Evolutionary conservation across 1,140 invertebrate species (phyloP).

Genomic region (Drosophila bocki): DNA sequence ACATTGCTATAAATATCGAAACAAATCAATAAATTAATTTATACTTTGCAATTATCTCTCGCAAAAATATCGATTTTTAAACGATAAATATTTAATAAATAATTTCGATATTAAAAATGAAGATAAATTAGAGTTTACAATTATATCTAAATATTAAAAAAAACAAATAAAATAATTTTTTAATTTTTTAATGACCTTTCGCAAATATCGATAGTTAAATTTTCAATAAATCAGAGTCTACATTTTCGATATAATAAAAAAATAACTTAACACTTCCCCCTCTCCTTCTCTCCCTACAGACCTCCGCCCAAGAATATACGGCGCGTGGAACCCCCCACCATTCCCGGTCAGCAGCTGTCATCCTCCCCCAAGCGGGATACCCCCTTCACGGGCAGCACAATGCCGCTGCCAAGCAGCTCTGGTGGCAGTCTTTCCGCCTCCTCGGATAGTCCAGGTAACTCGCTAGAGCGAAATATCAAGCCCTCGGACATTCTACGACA

Average conservation of each 20-base stretch:
- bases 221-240: too few species aligned
- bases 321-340: constrained; percentile 86
- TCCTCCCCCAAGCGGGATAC: constrained; percentile 82
- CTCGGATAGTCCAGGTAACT: constrained; percentile 77
- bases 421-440: constrained; percentile 59
- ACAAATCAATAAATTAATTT: too few species aligned
- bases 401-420: constrained; percentile 70
- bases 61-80: too few species aligned
- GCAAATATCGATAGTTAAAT: neutral
- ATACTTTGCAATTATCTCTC: too few species aligned
- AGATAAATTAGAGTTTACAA: too few species aligned
- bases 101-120: too few species aligned
- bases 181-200: neutral
- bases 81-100: too few species aligned
- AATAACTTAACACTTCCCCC: too few species aligned
- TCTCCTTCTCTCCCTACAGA: constrained; percentile 81
- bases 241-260: too few species aligned
- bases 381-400: constrained; percentile 67
- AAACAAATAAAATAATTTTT: too few species aligned
- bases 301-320: constrained; percentile 88
- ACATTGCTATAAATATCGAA: neutral
- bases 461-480: constrained; percentile 83
- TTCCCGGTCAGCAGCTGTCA: constrained; percentile 83
- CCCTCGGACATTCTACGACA: constrained; percentile 83
- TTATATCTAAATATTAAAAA: too few species aligned